Conservation (phyloP, 2,888 invertebrate species). For the Odontocerum albicorne region DNA sequence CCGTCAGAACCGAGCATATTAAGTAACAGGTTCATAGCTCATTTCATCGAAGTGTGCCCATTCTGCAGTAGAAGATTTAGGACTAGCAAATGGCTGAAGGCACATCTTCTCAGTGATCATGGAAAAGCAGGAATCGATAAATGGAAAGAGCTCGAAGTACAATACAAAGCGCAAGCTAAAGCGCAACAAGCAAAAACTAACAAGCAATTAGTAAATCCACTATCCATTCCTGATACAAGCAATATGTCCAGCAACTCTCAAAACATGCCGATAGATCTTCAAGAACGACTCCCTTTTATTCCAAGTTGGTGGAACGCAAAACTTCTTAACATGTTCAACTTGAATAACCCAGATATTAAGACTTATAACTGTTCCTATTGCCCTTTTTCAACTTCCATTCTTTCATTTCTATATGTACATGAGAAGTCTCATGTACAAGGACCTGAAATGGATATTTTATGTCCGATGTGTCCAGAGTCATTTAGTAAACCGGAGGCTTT, state of each 20-base stretch:
- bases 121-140: conserved; percentile 59
- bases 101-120: conserved; percentile 85
- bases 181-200: conserved; percentile 43
- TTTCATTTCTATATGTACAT: conserved; percentile 90
- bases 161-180: conserved; percentile 32
- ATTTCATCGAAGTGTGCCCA: conserved; percentile 77
- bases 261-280: conserved; percentile 60
- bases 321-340: conserved; percentile 37
- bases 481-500: conserved; percentile 60
- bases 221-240: conserved; percentile 45
- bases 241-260: conserved; percentile 40
- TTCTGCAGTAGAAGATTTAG: conserved; percentile 86
- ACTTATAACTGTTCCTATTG: conserved; percentile 90
- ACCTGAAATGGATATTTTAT: conserved; percentile 49
- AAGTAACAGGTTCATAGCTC: conserved; percentile 64
- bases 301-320: conserved; percentile 33
- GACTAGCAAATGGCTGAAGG: conserved; percentile 85
- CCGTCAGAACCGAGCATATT: conserved; percentile 47
- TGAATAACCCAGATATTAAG: conserved; percentile 53
- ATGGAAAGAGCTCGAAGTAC: conserved; percentile 44
- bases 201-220: conserved; percentile 43
- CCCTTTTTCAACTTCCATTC: conserved; percentile 84
- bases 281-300: conserved; percentile 42
- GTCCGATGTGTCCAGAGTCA: conserved; percentile 61
- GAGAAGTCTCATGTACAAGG: conserved; percentile 76